A percentile compares a stretch with the other conserved stretches of the same genome.
Conservation (phyloP, 2,888 invertebrate genomes). For the Chydorus sphaericus region DNA sequence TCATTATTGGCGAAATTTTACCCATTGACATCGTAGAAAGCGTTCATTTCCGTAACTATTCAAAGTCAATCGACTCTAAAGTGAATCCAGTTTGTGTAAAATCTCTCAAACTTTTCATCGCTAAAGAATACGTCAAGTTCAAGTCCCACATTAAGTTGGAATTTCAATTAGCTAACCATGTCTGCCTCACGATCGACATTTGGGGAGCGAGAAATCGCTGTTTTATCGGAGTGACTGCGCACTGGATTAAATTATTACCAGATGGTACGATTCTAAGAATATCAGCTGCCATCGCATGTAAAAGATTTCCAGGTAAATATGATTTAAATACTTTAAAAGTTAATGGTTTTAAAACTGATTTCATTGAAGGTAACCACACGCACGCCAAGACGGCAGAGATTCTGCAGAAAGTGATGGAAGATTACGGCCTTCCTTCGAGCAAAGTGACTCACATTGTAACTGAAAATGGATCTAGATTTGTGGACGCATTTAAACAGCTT, state of each 20-base stretch:
- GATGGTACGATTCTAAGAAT: neutral
- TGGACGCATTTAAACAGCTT: neutral
- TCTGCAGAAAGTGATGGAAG: neutral
- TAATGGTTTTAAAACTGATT: neutral
- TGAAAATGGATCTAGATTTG: neutral
- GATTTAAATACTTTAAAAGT: neutral
- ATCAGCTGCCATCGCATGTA: neutral
- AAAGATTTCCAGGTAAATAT: neutral
- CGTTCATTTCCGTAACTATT: neutral
- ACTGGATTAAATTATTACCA: neutral
- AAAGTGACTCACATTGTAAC: neutral
- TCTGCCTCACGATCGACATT: neutral
- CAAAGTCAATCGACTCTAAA: neutral
- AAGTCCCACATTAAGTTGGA: neutral
- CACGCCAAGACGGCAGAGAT: neutral
- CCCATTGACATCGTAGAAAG: neutral
- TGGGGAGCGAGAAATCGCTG: neutral
- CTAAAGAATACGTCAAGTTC: neutral
- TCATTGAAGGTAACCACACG: neutral
- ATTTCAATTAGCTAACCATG: neutral
- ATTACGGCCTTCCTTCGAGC: neutral
- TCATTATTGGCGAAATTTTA: neutral
- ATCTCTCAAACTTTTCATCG: neutral
- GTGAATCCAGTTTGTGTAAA: neutral
- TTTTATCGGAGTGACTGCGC: neutral